These are phyloP conservation scores for Zonitis immaculata DNA, from an alignment of 2,888 invertebrate genomes.

Conservation along the genomic window DNA sequence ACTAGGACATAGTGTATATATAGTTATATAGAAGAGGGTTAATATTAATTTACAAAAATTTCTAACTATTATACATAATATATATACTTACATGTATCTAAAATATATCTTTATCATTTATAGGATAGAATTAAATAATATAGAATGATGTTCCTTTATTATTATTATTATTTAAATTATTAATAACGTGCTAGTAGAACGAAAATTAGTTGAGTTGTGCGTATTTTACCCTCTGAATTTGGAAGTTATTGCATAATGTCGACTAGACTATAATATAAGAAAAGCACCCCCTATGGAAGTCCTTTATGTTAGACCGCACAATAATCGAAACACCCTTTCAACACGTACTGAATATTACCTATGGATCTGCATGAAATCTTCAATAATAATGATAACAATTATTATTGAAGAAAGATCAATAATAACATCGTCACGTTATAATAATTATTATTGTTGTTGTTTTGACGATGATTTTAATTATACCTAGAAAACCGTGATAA, in stretches of 20 bases:
- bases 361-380: not conserved
- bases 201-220: slow-evolving; percentile 18
- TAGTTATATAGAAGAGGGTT: too few relatives aligned
- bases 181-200: slow-evolving; percentile 11
- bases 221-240: slow-evolving; percentile 29
- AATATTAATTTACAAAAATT: slow-evolving; percentile 29
- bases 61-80: not conserved
- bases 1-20: slow-evolving; percentile 30
- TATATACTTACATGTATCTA: too few relatives aligned
- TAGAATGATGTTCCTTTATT: not conserved
- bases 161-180: slow-evolving; percentile 14
- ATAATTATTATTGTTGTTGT: not conserved
- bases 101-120: too few relatives aligned
- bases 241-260: slow-evolving; percentile 31
- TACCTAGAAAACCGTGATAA: not conserved
- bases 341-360: not conserved
- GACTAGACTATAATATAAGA: slow-evolving; percentile 27
- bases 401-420: not conserved
- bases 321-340: slow-evolving; percentile 25
- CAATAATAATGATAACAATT: too few relatives aligned
- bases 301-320: slow-evolving; percentile 33
- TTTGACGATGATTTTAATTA: not conserved
- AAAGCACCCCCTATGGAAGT: slow-evolving; percentile 32
- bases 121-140: too few relatives aligned
- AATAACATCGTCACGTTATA: not conserved